These are phyloP conservation scores for Apodemia mormo DNA, from an alignment of 2,888 invertebrate species.

Conservation along the genomic window DNA sequence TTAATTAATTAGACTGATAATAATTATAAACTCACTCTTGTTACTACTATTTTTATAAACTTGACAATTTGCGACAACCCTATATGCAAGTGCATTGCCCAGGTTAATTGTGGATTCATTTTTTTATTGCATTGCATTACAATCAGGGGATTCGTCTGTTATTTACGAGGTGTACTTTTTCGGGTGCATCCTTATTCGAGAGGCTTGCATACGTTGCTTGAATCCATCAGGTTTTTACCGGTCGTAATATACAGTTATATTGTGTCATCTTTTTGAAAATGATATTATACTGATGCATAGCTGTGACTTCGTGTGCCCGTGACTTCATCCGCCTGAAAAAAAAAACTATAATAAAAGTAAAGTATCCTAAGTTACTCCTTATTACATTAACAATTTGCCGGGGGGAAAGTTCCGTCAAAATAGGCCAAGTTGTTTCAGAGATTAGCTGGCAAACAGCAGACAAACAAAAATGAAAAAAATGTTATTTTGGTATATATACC, in stretches of 20 bases:
- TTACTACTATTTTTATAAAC: neutral
- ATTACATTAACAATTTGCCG: no score
- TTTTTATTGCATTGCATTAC: conserved; percentile 57
- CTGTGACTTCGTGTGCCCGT: neutral
- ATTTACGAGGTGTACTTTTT: conserved; percentile 70
- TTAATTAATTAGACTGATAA: no score
- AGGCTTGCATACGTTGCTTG: conserved; percentile 23
- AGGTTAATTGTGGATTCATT: conserved; percentile 66
- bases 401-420: no score
- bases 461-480: no score
- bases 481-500: no score
- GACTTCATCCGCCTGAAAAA: no score
- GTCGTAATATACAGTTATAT: conserved; percentile 5
- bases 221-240: neutral
- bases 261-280: conserved; percentile 1
- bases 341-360: no score
- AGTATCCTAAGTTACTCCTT: no score
- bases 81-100: conserved; percentile 51
- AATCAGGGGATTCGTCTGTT: conserved; percentile 59
- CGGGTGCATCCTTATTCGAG: conserved; percentile 57
- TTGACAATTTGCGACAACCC: conserved; percentile 14
- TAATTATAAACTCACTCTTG: no score
- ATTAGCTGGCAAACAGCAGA: no score
- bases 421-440: no score
- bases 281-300: no score